Base-by-base conservation (phyloP, 2,888 invertebrate species). In the Kryphioiulus occultus region DNA sequence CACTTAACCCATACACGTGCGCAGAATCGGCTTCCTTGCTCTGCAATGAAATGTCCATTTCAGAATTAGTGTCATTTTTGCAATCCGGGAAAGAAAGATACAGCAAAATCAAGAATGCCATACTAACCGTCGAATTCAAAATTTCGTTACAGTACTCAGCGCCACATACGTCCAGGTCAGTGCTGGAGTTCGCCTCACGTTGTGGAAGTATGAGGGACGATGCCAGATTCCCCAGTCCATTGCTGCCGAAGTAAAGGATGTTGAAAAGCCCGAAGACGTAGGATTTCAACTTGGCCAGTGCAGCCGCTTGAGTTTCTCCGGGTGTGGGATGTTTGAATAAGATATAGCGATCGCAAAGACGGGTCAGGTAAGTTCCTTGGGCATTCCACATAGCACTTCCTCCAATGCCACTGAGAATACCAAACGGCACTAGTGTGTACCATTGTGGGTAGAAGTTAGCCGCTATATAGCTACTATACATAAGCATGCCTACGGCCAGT, bases 321-420 rank as follows among this genome's bases (percentile, higher is more conserved):
- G 7, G 15, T 5, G n/a, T 85, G 1, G 35, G 22, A 68, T 68
- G 19, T 19, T 86, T 68, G 0, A 86, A 0, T 19, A 26, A 17
- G 0, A 78, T 22, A 39, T 86, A 86, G 19, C 30, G 32, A 68
- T 86, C 78, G 39, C 89, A 89, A 83, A 91, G 90, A 88, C 90
- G 90, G 19, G 98, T 99, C 89, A 99, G 94, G 92, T 99, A 99
- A 0, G 98, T 97, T 88, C 99, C 98, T 92, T 99, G 97, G n/a
- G 99, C 97, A 0, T 98, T 97, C 99, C 99, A 99, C 95, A 99
- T 96, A 86, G 98, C 98, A 0, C 98, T 98, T 1, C 98, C 99
- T 15, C 98, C 98, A 87, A 98, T 93, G 89, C 99, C 99, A 53
- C 98, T 94, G 30, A 99, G 93, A 39, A 98, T 95, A 32, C 98